A percentile compares a stretch with the other conserved stretches of the same genome.
phyloP scores from a whole-genome alignment of 2,888 invertebrate species.

The Limnephilus rhombicus region DNA sequence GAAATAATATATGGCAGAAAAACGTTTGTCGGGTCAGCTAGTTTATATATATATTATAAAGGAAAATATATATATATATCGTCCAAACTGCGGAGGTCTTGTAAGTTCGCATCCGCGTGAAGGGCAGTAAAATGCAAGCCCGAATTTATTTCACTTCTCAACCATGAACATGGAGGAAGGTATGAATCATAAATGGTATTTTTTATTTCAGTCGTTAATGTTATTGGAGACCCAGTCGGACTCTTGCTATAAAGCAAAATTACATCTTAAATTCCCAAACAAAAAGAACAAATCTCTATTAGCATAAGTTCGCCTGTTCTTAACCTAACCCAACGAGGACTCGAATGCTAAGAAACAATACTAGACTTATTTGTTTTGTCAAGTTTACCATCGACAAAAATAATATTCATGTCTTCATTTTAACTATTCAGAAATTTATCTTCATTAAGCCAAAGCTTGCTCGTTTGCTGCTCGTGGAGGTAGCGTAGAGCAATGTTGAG shows the following conservation, averaged over 20 bases:
- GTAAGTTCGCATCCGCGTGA: not conserved
- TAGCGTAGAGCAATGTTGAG: not conserved
- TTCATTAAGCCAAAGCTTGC: not conserved
- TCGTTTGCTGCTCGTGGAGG: not conserved
- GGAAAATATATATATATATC: too few species aligned
- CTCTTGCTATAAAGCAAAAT: not conserved
- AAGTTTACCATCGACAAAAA: not conserved
- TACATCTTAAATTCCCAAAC: not conserved
- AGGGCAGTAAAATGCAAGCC: not conserved
- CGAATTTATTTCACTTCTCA: constrained; percentile 19
- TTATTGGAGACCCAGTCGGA: not conserved
- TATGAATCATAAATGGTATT: not conserved
- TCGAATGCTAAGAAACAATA: not conserved
- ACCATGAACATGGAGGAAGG: not conserved
- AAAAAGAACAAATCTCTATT: not conserved
- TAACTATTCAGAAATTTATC: not conserved
- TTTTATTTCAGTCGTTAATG: not conserved
- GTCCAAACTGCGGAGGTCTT: not conserved
- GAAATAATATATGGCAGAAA: too few species aligned
- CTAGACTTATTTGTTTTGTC: not conserved
- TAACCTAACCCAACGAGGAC: not conserved
- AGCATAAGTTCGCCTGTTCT: not conserved
- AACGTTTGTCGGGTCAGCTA: too few species aligned
- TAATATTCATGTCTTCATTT: not conserved
- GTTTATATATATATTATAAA: too few species aligned